Evolutionary conservation across 2,113 vertebrate genomes (phyloP).

Genomic region (Bathybates hornii): DNA sequence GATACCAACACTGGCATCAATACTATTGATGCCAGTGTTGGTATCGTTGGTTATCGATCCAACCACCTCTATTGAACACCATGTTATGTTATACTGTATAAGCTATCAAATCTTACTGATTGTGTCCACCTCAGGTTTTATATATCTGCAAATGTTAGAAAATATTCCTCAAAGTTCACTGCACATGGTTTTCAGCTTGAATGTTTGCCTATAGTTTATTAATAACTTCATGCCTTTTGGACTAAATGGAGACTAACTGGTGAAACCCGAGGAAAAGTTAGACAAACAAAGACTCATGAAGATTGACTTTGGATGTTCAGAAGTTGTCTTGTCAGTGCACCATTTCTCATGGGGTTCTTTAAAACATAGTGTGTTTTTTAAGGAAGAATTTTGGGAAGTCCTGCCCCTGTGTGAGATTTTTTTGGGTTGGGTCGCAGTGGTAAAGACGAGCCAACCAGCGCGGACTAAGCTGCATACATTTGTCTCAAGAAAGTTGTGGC

Average conservation of each 20-base stretch:
- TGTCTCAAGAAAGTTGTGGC: background rate
- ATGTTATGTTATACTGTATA: background rate
- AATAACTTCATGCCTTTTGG: background rate
- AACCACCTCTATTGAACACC: background rate
- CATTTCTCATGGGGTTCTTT: background rate
- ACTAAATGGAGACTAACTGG: background rate
- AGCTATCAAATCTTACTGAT: background rate
- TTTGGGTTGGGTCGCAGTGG: fast-evolving
- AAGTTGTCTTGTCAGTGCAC: background rate
- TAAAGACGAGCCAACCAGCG: background rate
- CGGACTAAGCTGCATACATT: background rate
- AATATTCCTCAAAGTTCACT: background rate
- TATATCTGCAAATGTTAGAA: too few species aligned
- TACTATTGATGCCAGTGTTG: background rate
- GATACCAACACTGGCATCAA: background rate
- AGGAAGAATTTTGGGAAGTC: background rate
- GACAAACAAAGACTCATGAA: background rate
- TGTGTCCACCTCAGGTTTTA: background rate
- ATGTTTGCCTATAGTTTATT: background rate
- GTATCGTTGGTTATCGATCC: background rate
- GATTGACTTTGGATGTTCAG: background rate
- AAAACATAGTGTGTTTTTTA: background rate
- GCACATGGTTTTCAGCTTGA: background rate
- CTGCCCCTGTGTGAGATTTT: background rate
- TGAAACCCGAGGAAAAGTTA: background rate